Conservation (phyloP, 2,888 invertebrate genomes). For the Meandrusa payeni region DNA sequence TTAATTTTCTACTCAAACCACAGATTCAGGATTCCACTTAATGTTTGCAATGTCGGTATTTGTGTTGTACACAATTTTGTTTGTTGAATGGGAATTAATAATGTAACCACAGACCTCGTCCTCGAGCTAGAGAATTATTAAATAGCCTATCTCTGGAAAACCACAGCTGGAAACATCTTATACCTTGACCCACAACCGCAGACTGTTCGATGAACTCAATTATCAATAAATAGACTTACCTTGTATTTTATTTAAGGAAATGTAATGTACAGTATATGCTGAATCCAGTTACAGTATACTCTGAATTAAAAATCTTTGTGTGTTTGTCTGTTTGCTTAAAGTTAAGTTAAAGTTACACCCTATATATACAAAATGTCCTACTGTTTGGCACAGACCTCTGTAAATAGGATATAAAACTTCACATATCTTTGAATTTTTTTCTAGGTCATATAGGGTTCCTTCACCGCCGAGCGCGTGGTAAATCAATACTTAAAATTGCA, state of each 20-base stretch:
- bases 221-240: no score
- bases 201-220: slow-evolving; percentile 15
- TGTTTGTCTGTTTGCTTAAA: no score
- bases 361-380: no score
- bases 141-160: slow-evolving; percentile 23
- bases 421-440: no score
- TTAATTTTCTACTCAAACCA: slow-evolving; percentile 11
- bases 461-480: no score
- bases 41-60: slow-evolving; percentile 7
- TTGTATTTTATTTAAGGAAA: slow-evolving; percentile 22
- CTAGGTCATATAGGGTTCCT: no score
- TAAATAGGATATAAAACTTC: no score
- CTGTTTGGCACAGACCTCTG: no score
- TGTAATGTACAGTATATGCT: background rate
- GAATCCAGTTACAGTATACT: no score
- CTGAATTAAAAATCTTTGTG: no score
- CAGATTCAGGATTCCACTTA: slow-evolving; percentile 10
- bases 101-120: slow-evolving; percentile 18
- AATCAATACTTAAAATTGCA: no score
- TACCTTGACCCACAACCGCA: slow-evolving; percentile 29
- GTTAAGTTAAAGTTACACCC: no score
- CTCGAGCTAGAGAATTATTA: slow-evolving; percentile 18
- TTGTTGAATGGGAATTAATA: slow-evolving; percentile 20
- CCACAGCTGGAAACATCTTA: slow-evolving; percentile 28
- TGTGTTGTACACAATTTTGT: slow-evolving; percentile 11